Base-by-base conservation (phyloP, 1,140 invertebrate species). In the Idris sp. region DNA sequence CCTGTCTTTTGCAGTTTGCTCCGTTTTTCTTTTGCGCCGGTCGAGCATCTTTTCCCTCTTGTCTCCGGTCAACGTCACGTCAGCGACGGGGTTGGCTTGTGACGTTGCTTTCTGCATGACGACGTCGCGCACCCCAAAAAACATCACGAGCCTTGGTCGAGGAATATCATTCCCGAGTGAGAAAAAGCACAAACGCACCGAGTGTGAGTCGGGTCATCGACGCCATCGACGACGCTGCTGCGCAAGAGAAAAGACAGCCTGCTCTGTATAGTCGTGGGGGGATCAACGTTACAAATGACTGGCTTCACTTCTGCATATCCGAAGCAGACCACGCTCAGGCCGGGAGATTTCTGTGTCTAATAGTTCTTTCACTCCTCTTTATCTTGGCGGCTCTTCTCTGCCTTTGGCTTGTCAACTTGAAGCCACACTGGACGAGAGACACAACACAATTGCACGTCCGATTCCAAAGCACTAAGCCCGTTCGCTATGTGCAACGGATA, bases 81-180 rank as follows among this genome's bases (percentile, higher is more conserved):
- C 68, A 59, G 73, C 61, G 67, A 61, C 61, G 67, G 67, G 64
- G 73, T 76, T 71, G 49, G 73, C 56, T 74, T 62, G 62, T 53
- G 62, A 68, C 72, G 51, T 75, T 53, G 58, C 72, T 69, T 75
- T 75, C 64, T 59, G 53, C 73, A 64, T 64, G 73, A 75, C 58
- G 73, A 75, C 58, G 59, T 69, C 41, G 53, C 46, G 38, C 41
- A 19, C 33, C 61, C 49, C 59, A 46, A 65, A 69, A 65, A 65
- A 65, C 58, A 28, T 30, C 53, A 69, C 28, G 25, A 62, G 40
- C 38, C 43, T 30, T 54, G n/a, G n/a, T 16, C 7, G 51, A 49
- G 54, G 41, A 56, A n/a, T n/a, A n/a, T n/a, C n/a, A n/a, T n/a
- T n/a, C n/a, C 61, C 31, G 28, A 14, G 15, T 14, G 11, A 26